These are phyloP conservation scores for Prietella phreatophila DNA, from an alignment of 2,113 vertebrate genomes.

Conservation along the genomic window DNA sequence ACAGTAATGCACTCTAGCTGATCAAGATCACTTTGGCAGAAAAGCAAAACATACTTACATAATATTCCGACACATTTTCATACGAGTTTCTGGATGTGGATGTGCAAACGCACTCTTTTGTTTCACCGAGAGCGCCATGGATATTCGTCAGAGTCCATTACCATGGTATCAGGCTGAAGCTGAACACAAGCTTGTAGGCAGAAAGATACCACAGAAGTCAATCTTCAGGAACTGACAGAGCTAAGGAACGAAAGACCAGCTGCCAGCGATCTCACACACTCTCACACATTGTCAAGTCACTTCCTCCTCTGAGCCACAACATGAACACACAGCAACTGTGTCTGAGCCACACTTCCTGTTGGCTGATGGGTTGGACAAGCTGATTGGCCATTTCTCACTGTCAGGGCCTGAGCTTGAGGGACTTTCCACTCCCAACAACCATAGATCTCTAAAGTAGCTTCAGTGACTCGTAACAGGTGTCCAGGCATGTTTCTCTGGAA, in stretches of 20 bases:
- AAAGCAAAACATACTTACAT: constrained; percentile 32
- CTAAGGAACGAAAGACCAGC: not conserved
- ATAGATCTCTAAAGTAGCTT: not conserved
- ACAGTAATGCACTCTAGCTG: too few species aligned
- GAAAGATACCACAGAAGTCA: not conserved
- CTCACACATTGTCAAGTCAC: constrained; percentile 48
- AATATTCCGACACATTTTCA: constrained; percentile 43
- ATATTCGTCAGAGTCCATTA: constrained; percentile 10
- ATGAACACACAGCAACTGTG: constrained; percentile 15
- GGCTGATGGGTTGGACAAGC: constrained; percentile 21
- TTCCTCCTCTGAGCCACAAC: constrained; percentile 43
- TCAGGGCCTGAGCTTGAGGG: not conserved
- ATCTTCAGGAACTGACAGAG: constrained; percentile 30
- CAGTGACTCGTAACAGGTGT: not conserved
- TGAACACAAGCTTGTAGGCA: not conserved
- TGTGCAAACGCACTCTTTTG: constrained; percentile 31
- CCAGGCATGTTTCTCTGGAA: not conserved
- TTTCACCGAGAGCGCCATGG: constrained; percentile 53
- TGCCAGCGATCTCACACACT: constrained; percentile 25
- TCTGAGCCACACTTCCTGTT: constrained; percentile 53
- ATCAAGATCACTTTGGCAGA: not conserved
- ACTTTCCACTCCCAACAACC: constrained; percentile 4
- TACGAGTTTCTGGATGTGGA: constrained; percentile 1
- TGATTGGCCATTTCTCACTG: constrained; percentile 27
- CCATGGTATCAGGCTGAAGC: constrained; percentile 42